Evolutionary conservation across 2,113 vertebrate genomes (phyloP), one percentile per base, ranked within the genome.

Genomic region (Tursiops truncatus): DNA sequence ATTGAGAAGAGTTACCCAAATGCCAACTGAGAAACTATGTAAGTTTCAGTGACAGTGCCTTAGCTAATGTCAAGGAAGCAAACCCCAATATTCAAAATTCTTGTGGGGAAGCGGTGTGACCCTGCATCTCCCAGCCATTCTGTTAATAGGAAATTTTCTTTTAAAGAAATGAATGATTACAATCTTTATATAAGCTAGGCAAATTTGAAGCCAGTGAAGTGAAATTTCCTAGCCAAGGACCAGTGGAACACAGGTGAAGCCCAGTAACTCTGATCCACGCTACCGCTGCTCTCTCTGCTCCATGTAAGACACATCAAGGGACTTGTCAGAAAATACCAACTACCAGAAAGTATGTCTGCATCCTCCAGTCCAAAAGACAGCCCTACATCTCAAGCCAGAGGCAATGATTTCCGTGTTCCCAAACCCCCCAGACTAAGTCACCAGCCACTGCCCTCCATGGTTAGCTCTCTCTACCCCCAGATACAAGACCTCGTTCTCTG

Each of bases 31-130:
- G 89, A 94, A 90, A 86, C 73, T 36, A 44, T 71, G 28, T 18
- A 83, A 82, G 62, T 74, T 89, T 96, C 50, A 41, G 38, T 47
- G 67, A 92, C 50, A 44, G 60, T 28, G 50, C 47, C 62, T 83
- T 73, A 90, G 41, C 41, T 38, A 88, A 87, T 41, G 44, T 87
- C 80, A 93, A 95, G 77, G 88, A 97, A 92, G 76, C 74, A 94
- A 85, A 94, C 31, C 63, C 53, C 82, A 88, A 70, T 65, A 91
- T 88, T 89, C 89, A 88, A 89, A 95, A 5, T 62, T 87, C 80
- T 96, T 84, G 2, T 65, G 91, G 67, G 76, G 36, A 95, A 13
- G 0, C 41, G 88, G 50, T 0, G 0, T 86, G 25, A 95, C 74
- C 28, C 5, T 18, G 50, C 38, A 6, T 89, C 47, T 95, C 50